Base-by-base conservation (phyloP, 1,140 invertebrate species). In the Aphaenogaster floridana region DNA sequence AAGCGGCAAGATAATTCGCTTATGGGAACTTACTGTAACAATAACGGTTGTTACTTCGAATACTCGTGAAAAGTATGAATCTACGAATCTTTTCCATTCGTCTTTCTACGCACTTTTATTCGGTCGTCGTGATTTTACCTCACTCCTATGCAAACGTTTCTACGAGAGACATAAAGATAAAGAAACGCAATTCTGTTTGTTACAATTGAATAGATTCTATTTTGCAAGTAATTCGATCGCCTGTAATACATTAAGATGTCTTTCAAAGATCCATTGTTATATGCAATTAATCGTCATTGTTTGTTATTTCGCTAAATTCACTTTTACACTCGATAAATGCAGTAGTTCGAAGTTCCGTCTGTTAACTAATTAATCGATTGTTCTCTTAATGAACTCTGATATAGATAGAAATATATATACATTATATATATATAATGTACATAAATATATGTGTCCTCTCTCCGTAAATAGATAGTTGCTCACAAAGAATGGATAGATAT, bases 401-500 rank as follows among this genome's bases (percentile, higher is more conserved):
- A 50, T 42, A 42, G 36, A 57, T 54, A 78, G 2, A 76, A 52
- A 68, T 50, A 61, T 59, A n/a, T 59, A 39, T 90, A 72, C 13
- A 71, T 76, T 50, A 61, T 59, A n/a, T 59, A 39, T 90, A 72
- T 15, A 71, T 76, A 52, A 68, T 50, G 52, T 59, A n/a, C 52
- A 39, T 90, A 72, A 11, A 71, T 76, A 84, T 64, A 81, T 74
- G 63, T 59, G 69, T 87, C 63, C 42, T 83, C 61, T 85, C 50
- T 57, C 3, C 69, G 80, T 48, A 79, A 83, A 88, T 64, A 66
- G 64, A 89, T 89, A 90, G 36, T 17, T 79, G 69, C 79, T 89
- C 83, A 66, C 52, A 92, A 93, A 93, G 91, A 93, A 94, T 92
- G 88, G 90, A 94, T 93, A 94, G 88, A 94, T 92, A 93, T 87